Evolutionary conservation across 37 sponge, comb jelly and placozoan genomes (phyloP).

Genomic region (Corticium candelabrum): DNA sequence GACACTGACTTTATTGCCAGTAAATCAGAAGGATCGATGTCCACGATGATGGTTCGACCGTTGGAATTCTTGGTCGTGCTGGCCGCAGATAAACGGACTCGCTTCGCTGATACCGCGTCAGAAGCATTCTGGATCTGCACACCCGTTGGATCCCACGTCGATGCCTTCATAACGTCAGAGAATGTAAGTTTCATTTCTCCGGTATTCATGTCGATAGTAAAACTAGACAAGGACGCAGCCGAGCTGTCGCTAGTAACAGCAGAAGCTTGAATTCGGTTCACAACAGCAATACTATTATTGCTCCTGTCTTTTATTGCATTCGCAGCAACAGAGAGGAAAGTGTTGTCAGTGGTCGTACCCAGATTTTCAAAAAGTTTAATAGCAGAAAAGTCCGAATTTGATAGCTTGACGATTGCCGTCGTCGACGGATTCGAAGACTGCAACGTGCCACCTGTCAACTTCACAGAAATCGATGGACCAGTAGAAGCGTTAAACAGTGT

Average conservation of each 20-base stretch:
- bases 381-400: constrained; percentile 6
- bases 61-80: not conserved
- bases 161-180: constrained; percentile 59
- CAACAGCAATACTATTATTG: constrained; percentile 14
- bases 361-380: constrained; percentile 7
- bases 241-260: constrained; percentile 30
- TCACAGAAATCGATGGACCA: constrained; percentile 21
- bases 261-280: not conserved
- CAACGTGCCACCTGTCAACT: constrained; percentile 59
- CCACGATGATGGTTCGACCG: not conserved
- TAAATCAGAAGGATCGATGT: not conserved
- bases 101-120: constrained; percentile 1
- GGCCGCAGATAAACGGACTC: not conserved
- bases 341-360: constrained; percentile 13
- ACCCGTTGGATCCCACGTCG: constrained; percentile 37
- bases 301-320: constrained; percentile 6
- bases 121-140: constrained; percentile 51
- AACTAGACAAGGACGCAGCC: constrained; percentile 26
- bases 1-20: not conserved
- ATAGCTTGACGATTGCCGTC: constrained; percentile 22
- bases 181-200: constrained; percentile 64
- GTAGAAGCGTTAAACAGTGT: constrained; percentile 13
- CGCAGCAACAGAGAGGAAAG: constrained; percentile 12
- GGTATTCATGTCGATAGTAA: constrained; percentile 60
- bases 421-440: not conserved